A percentile compares a stretch with the other conserved stretches of the same genome.
These are phyloP conservation scores for Pipistrellus pygmaeus DNA, from an alignment of 2,797 vertebrate species.

Conservation along the genomic window DNA sequence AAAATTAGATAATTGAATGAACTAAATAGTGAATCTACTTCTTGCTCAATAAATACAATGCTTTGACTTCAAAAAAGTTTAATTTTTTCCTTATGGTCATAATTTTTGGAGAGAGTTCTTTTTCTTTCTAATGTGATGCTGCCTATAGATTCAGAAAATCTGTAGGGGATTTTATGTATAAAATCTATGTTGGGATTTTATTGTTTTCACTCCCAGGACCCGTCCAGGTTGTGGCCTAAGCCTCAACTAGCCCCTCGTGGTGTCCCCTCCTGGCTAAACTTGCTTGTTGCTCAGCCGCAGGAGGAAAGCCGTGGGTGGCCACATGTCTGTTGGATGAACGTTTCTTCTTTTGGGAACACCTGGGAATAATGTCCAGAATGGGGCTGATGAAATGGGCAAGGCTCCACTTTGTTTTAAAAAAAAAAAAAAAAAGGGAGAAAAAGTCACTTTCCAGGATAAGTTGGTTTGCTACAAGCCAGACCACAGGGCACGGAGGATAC, in stretches of 20 bases:
- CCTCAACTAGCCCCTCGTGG: not conserved
- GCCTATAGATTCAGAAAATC: not conserved
- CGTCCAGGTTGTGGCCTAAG: not conserved
- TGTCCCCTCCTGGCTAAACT: not conserved
- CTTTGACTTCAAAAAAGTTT: not conserved
- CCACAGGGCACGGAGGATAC: slow-evolving; percentile 27
- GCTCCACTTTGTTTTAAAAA: not conserved
- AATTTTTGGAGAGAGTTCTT: not conserved
- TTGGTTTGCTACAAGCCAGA: slow-evolving; percentile 44
- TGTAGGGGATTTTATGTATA: too few species aligned
- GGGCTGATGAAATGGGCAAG: not conserved
- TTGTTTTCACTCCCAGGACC: not conserved
- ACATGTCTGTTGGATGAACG: not conserved
- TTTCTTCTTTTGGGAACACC: slow-evolving; percentile 43
- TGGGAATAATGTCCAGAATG: not conserved
- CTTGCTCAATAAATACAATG: slow-evolving; percentile 9
- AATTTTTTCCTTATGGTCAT: not conserved
- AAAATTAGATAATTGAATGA: slow-evolving; percentile 21
- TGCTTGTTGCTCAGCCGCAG: not conserved
- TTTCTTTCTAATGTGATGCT: slow-evolving; percentile 24
- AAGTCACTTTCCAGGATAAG: slow-evolving; percentile 55
- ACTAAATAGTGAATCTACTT: not conserved
- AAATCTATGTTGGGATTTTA: not conserved
- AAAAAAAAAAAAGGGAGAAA: not conserved
- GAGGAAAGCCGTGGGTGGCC: not conserved